A percentile compares a stretch with the other conserved stretches of the same genome.
Evolutionary conservation across 2,888 invertebrate genomes (phyloP).

Genomic region (Rhamphomyia laevipes): DNA sequence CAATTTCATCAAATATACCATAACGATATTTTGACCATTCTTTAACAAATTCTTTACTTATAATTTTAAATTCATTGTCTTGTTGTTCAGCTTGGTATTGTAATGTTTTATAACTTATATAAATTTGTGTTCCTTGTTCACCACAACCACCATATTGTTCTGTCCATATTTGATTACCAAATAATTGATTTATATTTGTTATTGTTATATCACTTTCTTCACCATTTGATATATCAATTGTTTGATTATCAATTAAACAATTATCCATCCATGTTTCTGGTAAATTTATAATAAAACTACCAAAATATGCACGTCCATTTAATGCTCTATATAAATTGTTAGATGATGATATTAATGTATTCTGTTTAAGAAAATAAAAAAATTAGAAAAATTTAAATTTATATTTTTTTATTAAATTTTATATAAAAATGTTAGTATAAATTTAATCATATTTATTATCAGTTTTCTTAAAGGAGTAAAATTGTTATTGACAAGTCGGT

Average conservation of each 20-base stretch:
- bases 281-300: conserved; percentile 45
- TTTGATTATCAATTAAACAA: conserved; percentile 32
- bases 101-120: conserved; percentile 38
- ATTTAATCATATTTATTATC: not conserved
- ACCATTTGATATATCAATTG: conserved; percentile 35
- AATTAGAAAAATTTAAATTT: not conserved
- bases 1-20: conserved; percentile 56
- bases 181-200: conserved; percentile 41
- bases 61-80: not conserved
- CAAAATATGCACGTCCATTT: conserved; percentile 44
- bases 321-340: conserved; percentile 45
- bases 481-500: no score
- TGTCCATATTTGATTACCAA: conserved; percentile 45
- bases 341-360: conserved; percentile 38
- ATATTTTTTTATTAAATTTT: not conserved
- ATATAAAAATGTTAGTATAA: not conserved
- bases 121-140: conserved; percentile 45
- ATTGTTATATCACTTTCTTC: conserved; percentile 44
- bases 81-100: conserved; percentile 5
- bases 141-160: conserved; percentile 50
- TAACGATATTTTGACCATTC: conserved; percentile 57
- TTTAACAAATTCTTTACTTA: conserved; percentile 42
- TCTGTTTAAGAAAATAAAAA: conserved; percentile 4
- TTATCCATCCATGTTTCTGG: conserved; percentile 47
- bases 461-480: no score